A percentile compares a stretch with the other conserved stretches of the same genome.
phyloP scores from a whole-genome alignment of 2,888 invertebrate species.

The Melipona beecheii region DNA sequence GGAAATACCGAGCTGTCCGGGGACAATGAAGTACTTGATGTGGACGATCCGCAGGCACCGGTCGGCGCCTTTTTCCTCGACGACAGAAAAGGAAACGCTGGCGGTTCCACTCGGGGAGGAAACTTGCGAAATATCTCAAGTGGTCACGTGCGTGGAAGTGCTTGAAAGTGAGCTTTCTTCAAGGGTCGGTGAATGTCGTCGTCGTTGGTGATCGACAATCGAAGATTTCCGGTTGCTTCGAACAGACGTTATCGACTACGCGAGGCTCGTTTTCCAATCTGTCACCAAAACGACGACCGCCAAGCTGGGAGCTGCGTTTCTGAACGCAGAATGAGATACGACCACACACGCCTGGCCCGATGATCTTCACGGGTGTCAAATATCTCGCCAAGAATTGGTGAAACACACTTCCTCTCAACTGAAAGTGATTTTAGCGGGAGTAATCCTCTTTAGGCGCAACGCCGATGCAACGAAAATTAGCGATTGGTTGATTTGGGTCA shows the following conservation, averaged over 20 bases:
- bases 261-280: slow-evolving; percentile 65
- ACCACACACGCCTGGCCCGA: slow-evolving; percentile 54
- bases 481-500: no score
- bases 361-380: slow-evolving; percentile 70
- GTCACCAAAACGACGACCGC: slow-evolving; percentile 55
- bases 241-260: slow-evolving; percentile 58
- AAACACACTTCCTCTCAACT: no score
- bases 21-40: slow-evolving; percentile 53
- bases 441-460: slow-evolving; percentile 19
- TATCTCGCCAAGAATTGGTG: slow-evolving; percentile 63
- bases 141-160: slow-evolving; percentile 59
- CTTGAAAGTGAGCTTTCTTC: slow-evolving; percentile 27
- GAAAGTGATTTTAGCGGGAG: slow-evolving; percentile 5
- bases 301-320: slow-evolving; percentile 3
- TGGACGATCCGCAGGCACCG: slow-evolving; percentile 57
- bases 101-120: slow-evolving; percentile 12
- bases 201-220: slow-evolving; percentile 66
- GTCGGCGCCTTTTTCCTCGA: slow-evolving; percentile 39
- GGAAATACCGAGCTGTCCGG: slow-evolving; percentile 29
- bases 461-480: no score
- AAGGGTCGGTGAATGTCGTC: slow-evolving; percentile 22
- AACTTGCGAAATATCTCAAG: slow-evolving; percentile 73
- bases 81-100: slow-evolving; percentile 55
- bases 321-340: slow-evolving; percentile 56
- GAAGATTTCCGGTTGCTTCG: slow-evolving; percentile 74